These are phyloP conservation scores for Pteronura brasiliensis DNA, from an alignment of 2,113 vertebrate genomes.

Conservation along the genomic window DNA sequence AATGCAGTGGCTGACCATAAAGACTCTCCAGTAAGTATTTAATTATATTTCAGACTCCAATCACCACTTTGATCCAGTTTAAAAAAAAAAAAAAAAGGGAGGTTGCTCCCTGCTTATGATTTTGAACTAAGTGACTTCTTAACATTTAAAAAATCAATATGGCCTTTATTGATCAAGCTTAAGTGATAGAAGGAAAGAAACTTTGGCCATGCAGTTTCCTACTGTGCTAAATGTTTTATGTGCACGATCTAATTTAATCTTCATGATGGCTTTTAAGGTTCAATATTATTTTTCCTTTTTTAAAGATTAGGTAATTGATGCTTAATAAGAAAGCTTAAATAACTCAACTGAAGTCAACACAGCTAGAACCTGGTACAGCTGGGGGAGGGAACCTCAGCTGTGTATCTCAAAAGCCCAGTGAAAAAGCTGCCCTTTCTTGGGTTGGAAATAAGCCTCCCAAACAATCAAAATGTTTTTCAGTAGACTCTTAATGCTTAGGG, in stretches of 20 bases:
- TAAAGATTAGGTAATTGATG: conserved; percentile 39
- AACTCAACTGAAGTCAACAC: not conserved
- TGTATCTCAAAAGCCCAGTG: not conserved
- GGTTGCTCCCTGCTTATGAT: not conserved
- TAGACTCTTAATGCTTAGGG: conserved; percentile 1
- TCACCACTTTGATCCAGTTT: not conserved
- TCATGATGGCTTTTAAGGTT: conserved; percentile 27
- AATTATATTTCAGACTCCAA: not conserved
- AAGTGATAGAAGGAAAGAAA: conserved; percentile 6
- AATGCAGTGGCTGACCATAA: not conserved
- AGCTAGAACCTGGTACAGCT: not conserved
- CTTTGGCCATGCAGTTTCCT: not conserved
- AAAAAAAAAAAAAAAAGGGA: not conserved
- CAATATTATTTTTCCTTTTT: conserved; percentile 26
- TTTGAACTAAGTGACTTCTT: conserved; percentile 26
- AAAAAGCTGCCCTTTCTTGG: not conserved
- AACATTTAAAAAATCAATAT: conserved; percentile 42
- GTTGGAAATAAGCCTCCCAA: not conserved
- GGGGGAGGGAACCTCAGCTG: not conserved
- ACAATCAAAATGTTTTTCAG: not conserved
- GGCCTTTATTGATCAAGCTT: not conserved
- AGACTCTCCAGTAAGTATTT: not conserved
- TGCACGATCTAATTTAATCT: not conserved
- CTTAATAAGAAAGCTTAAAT: conserved; percentile 47
- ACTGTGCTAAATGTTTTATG: not conserved